Base-by-base conservation (phyloP, 2,113 vertebrate genomes). In the Parus major region DNA sequence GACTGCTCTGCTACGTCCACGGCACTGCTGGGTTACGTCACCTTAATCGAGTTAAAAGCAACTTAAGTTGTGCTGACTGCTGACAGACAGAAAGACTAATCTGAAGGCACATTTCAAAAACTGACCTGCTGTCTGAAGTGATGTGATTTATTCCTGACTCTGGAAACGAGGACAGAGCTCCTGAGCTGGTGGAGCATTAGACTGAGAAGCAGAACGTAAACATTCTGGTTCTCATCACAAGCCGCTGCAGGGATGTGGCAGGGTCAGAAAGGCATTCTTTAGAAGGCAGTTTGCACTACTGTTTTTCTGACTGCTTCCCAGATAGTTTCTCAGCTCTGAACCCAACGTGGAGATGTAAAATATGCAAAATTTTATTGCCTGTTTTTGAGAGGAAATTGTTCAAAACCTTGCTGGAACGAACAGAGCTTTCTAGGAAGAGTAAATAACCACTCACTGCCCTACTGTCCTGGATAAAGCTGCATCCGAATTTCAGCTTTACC, bases 81-180 rank as follows among this genome's bases (percentile, higher is more conserved):
- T 90, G 90, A 90, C 70, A 89, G 82, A 87, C 68, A 65, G 46
- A 10, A 70, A 29, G n/a, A 65, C 79, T 88, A 31, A 88, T 57
- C 46, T 41, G 57, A 5, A 69, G 41, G 70, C 47, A 71, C 85
- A 17, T 88, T 79, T 85, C 65, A 71, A 41, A 92, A 82, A n/a
- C 25, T 35, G 33, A 61, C 49, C 79, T 72, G 66, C 46, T 76
- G 25, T 53, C 50, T 92, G 73, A 82, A 42, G 81, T 46, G 82
- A 80, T 52, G 59, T 50, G 68, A 88, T 95, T 94, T 83, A 86
- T 88, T 86, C 50, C 71, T 47, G 76, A 59, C 79, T 63, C 75
- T 5, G 5, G 65, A 69, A 80, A 59, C 1, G 10, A 87, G 60
- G 70, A 79, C 78, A 70, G 35, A 57, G 49, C 49, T 83, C 31